phyloP scores from a whole-genome alignment of 1,140 invertebrate genomes.

The Nephotettix cincticeps region DNA sequence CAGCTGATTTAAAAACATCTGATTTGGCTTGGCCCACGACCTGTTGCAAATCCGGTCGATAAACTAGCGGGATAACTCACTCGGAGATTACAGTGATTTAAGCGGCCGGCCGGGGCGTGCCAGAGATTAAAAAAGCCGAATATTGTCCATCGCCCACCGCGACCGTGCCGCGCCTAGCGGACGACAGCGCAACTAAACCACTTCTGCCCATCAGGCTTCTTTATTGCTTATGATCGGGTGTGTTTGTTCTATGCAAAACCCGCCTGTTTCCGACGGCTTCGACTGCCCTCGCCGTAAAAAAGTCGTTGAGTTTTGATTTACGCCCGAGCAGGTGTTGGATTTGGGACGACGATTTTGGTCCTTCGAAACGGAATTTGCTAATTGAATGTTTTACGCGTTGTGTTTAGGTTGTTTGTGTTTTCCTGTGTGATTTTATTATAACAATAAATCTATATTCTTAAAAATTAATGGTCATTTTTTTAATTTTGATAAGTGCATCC shows the following conservation, averaged over 20 bases:
- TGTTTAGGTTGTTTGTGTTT: too few relatives aligned
- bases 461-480: too few relatives aligned
- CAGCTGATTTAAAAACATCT: background rate
- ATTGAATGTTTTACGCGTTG: too few relatives aligned
- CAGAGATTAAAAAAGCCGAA: background rate
- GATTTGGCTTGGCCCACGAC: too few relatives aligned
- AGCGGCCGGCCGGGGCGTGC: background rate
- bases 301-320: too few relatives aligned
- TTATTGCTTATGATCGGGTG: background rate
- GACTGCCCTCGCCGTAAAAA: background rate
- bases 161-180: background rate
- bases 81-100: constrained; percentile 7
- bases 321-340: too few relatives aligned
- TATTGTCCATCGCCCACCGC: background rate
- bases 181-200: background rate
- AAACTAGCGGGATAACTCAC: constrained; percentile 2
- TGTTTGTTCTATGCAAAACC: background rate
- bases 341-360: too few relatives aligned
- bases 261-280: background rate
- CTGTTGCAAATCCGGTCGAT: background rate
- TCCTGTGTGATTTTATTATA: too few relatives aligned
- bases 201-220: background rate
- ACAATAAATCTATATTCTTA: too few relatives aligned
- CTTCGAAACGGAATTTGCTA: too few relatives aligned
- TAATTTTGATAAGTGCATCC: too few relatives aligned